These are phyloP conservation scores for Grammomys dolichurus DNA, from an alignment of 2,113 vertebrate genomes.

Conservation along the genomic window DNA sequence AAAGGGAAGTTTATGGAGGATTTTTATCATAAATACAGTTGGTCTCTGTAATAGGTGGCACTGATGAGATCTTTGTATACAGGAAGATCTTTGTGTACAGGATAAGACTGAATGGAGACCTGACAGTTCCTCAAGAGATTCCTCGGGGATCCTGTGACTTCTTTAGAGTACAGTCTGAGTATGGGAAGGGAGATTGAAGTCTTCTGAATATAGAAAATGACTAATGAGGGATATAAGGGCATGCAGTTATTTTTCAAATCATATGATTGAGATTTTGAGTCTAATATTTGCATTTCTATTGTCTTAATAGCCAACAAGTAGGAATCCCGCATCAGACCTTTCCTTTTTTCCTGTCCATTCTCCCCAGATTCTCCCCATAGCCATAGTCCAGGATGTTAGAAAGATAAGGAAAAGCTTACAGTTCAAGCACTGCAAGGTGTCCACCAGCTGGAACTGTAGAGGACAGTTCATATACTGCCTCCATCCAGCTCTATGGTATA, in stretches of 20 bases:
- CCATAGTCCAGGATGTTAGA: not conserved
- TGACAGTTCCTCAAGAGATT: conserved; percentile 29
- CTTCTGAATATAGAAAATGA: conserved; percentile 27
- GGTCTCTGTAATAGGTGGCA: not conserved
- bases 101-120: not conserved
- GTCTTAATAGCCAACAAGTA: not conserved
- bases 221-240: not conserved
- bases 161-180: not conserved
- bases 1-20: not conserved
- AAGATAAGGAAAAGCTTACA: not conserved
- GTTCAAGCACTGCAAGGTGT: not conserved
- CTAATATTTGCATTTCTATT: not conserved
- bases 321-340: not conserved
- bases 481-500: not conserved
- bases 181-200: not conserved
- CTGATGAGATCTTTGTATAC: not conserved
- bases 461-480: not conserved
- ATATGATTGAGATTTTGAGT: not conserved
- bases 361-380: not conserved
- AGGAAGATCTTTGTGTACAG: not conserved
- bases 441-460: not conserved
- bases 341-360: not conserved
- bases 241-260: not conserved
- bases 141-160: not conserved
- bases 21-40: not conserved